These are phyloP conservation scores for Tapera naevia DNA, from an alignment of 2,797 vertebrate species.

Conservation along the genomic window DNA sequence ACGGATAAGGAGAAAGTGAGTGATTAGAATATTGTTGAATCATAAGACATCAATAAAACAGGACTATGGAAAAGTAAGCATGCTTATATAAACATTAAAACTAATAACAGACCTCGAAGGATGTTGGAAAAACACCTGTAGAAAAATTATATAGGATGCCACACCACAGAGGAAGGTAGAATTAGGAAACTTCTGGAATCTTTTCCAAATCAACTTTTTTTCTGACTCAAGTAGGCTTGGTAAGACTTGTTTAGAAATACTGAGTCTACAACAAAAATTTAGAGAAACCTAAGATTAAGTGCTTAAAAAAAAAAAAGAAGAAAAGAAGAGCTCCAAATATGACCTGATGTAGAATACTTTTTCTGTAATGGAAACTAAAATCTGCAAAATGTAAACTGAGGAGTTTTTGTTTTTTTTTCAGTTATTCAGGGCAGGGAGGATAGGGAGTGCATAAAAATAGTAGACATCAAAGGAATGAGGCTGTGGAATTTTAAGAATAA, in stretches of 20 bases:
- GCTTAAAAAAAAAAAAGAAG: too few species aligned
- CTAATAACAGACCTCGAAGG: not conserved
- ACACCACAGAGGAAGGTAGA: not conserved
- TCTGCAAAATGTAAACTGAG: not conserved
- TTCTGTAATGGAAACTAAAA: not conserved
- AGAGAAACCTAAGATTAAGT: not conserved
- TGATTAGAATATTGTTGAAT: not conserved
- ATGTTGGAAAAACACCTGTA: not conserved
- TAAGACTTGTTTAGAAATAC: not conserved
- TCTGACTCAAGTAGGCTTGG: not conserved
- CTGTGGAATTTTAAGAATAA: not conserved
- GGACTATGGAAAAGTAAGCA: not conserved
- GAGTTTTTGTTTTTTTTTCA: not conserved
- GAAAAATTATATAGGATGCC: not conserved
- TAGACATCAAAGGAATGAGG: not conserved
- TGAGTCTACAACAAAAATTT: not conserved
- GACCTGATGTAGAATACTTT: not conserved
- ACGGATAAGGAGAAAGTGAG: not conserved
- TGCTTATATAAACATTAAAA: not conserved
- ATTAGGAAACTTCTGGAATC: not conserved
- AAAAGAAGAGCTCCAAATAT: not conserved
- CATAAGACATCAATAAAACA: not conserved
- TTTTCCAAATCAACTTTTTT: not conserved
- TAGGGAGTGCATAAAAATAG: not conserved
- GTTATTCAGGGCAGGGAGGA: not conserved